Percentiles rank a stretch among this genome's conserved stretches.
Evolutionary conservation across 1,140 invertebrate species (phyloP).

Genomic region (Frieseomelitta varia): DNA sequence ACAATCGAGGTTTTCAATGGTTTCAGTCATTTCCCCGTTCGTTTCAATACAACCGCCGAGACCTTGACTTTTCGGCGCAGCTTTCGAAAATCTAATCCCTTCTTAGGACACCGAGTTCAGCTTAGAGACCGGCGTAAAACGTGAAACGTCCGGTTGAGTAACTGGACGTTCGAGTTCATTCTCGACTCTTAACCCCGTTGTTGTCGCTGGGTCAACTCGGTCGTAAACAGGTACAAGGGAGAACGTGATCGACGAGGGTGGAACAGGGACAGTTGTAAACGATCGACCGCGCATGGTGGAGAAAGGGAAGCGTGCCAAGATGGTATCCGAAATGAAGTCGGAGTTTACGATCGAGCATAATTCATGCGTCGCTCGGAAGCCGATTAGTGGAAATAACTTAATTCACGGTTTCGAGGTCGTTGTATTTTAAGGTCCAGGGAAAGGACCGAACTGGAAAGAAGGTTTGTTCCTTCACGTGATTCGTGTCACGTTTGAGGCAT

Average conservation of each 20-base stretch:
- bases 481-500: constrained; percentile 49
- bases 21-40: background rate
- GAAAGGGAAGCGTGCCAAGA: constrained; percentile 13
- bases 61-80: constrained; percentile 45
- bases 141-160: constrained; percentile 9
- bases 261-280: background rate
- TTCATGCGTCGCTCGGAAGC: constrained; percentile 60
- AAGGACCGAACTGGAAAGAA: background rate
- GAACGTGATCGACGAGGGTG: background rate
- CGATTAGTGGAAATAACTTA: constrained; percentile 68
- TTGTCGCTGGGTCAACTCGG: constrained; percentile 48
- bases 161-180: constrained; percentile 54
- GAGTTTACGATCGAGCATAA: constrained; percentile 64
- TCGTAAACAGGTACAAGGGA: constrained; percentile 45
- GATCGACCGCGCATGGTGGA: background rate
- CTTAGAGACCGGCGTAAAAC: constrained; percentile 49
- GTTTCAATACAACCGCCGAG: background rate
- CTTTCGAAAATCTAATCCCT: constrained; percentile 55
- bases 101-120: constrained; percentile 53
- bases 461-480: constrained; percentile 47
- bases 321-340: constrained; percentile 56
- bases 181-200: constrained; percentile 57
- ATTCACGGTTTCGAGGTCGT: constrained; percentile 57
- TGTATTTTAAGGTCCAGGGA: constrained; percentile 20
- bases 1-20: too few relatives aligned